Percentiles rank a stretch among this genome's conserved stretches.
Conservation (phyloP, 2,113 vertebrate genomes). For the Theristicus caerulescens region DNA sequence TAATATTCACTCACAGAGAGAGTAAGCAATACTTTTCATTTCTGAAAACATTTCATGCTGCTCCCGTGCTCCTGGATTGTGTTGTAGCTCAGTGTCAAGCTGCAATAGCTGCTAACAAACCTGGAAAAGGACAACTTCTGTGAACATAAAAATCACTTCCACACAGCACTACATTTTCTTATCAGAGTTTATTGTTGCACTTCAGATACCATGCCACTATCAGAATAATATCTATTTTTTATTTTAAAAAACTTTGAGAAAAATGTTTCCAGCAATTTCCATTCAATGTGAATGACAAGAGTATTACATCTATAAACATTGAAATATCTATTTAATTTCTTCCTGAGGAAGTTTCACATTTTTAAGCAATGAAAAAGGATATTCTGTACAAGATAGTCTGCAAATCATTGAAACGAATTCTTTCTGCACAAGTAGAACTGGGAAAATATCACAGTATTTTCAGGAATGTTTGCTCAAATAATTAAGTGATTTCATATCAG, state of each 20-base stretch:
- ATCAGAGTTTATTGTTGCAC: constrained; percentile 79
- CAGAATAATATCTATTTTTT: constrained; percentile 74
- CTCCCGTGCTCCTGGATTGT: not conserved
- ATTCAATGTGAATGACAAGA: constrained; percentile 84
- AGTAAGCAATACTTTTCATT: not conserved
- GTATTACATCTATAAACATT: constrained; percentile 76
- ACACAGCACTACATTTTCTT: constrained; percentile 58
- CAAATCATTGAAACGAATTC: constrained; percentile 28
- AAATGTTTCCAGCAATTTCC: constrained; percentile 77
- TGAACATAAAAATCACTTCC: constrained; percentile 38
- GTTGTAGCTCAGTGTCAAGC: not conserved
- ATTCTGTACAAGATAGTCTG: constrained; percentile 69
- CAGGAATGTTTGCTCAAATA: constrained; percentile 27
- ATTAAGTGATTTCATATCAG: not conserved
- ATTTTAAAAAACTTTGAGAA: constrained; percentile 68
- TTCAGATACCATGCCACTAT: constrained; percentile 76
- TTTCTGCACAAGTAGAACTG: constrained; percentile 40
- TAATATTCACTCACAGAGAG: constrained; percentile 4
- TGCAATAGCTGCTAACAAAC: constrained; percentile 1
- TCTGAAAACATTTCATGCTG: constrained; percentile 24
- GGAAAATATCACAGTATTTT: constrained; percentile 50
- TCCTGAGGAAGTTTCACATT: constrained; percentile 79
- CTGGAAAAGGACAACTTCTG: constrained; percentile 8
- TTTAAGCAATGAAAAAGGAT: constrained; percentile 70
- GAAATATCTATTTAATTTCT: constrained; percentile 75